These are phyloP conservation scores for Xanthorhoe spadicearia DNA, from an alignment of 2,888 invertebrate species.

Conservation along the genomic window DNA sequence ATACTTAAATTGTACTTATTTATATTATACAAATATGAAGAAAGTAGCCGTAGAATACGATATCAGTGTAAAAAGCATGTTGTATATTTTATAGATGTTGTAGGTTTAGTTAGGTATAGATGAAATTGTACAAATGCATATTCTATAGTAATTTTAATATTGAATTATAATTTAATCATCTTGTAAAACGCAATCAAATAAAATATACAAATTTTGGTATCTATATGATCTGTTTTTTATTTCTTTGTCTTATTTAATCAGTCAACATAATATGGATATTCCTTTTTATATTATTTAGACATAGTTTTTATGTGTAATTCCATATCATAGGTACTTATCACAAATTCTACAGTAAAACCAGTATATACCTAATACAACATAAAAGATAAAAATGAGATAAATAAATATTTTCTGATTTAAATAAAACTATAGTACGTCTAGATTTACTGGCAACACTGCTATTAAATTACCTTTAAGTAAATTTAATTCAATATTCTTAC, in stretches of 20 bases:
- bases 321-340: slow-evolving; percentile 12
- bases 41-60: slow-evolving; percentile 66
- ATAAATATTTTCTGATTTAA: not conserved
- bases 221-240: slow-evolving; percentile 53
- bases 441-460: not conserved
- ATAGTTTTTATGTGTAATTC: slow-evolving; percentile 2
- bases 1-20: slow-evolving; percentile 66
- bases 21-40: slow-evolving; percentile 50
- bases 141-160: slow-evolving; percentile 76
- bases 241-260: slow-evolving; percentile 32
- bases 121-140: slow-evolving; percentile 84
- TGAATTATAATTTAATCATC: slow-evolving; percentile 81
- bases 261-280: slow-evolving; percentile 18
- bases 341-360: slow-evolving; percentile 10
- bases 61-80: slow-evolving; percentile 80
- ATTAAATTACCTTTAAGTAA: not conserved
- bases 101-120: slow-evolving; percentile 81
- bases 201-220: slow-evolving; percentile 84
- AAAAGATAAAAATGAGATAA: not conserved
- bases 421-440: not conserved
- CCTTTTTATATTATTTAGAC: slow-evolving; percentile 4
- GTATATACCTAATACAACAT: not conserved
- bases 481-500: not conserved
- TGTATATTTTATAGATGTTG: slow-evolving; percentile 81
- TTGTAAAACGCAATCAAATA: slow-evolving; percentile 84